Evolutionary conservation across 2,113 vertebrate genomes (phyloP), one percentile per base, ranked within the genome.

Genomic region (Ancistrus triradiatus): DNA sequence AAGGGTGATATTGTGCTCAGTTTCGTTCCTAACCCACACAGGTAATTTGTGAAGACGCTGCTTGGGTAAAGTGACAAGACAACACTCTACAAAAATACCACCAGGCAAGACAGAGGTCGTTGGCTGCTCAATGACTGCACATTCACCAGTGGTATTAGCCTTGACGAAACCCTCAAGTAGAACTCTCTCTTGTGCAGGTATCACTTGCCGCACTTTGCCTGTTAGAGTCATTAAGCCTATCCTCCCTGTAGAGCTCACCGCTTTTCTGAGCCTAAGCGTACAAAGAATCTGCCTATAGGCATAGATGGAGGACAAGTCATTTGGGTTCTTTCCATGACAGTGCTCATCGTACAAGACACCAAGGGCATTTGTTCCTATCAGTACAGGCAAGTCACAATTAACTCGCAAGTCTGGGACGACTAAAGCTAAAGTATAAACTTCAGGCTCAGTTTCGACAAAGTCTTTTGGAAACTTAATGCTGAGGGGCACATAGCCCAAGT

Each of bases 1-100:
- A 40, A 40, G 11, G 11, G 11, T 40, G 3, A 40, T 7, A 40
- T 40, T 14, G 13, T 59, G 53, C 3, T 64, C 33, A 19, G 44
- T 25, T 37, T 59, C 47, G 5, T 64, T 70, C 15, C 46, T 64
- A 15, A 70, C 14, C 44, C 43, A 52, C 18, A 65, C 52, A 14
- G 44, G 11, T 21, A 70, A 5, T 1, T 51, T 64, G 10, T 59
- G 4, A 13, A 24, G 35, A 5, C 4, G 6, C 1, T 65, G 52
- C 11, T 31, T 37, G 0, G 55, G 19, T 6, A 65, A 19, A 1
- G 37, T 53, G 11, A 65, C 18, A 44, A 70, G 61, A 9, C 47
- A 65, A 37, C 61, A 28, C 3, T 59, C 62, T 5, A 59, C 55
- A 59, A 71, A 27, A 8, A 65, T 21, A 2, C 69, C 55, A 2